A percentile compares a stretch with the other conserved stretches of the same genome.
Conservation (phyloP, 2,888 invertebrate species). For the Heliconius ethilla region DNA sequence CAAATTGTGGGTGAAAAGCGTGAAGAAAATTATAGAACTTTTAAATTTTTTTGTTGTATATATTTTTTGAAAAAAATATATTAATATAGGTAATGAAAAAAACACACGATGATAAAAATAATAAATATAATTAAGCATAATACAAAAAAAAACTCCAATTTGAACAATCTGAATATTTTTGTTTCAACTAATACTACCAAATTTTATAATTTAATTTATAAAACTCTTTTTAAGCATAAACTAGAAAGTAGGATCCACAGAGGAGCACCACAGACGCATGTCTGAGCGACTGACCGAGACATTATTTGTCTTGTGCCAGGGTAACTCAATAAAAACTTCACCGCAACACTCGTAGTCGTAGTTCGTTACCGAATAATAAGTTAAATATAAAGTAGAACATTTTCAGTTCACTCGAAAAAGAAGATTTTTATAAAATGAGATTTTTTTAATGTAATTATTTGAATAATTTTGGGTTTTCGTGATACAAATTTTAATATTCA, state of each 20-base stretch:
- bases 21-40: background rate
- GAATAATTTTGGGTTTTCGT: no score
- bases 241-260: background rate
- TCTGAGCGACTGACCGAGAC: slow-evolving; percentile 52
- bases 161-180: background rate
- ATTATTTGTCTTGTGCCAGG: slow-evolving; percentile 62
- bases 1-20: background rate
- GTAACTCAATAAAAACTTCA: slow-evolving; percentile 67
- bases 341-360: slow-evolving; percentile 49
- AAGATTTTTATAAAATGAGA: background rate
- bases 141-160: background rate
- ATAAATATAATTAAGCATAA: background rate
- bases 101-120: background rate
- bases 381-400: slow-evolving; percentile 24
- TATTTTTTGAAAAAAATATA: no score
- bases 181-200: background rate
- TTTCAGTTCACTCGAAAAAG: background rate
- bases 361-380: slow-evolving; percentile 40
- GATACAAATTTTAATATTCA: no score
- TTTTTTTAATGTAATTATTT: background rate
- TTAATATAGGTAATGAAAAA: no score
- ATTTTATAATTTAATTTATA: background rate
- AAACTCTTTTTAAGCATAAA: background rate
- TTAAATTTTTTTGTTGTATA: background rate
- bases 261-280: slow-evolving; percentile 46